phyloP scores from a whole-genome alignment of 2,888 invertebrate species.

The Sminthurinus aureus region DNA sequence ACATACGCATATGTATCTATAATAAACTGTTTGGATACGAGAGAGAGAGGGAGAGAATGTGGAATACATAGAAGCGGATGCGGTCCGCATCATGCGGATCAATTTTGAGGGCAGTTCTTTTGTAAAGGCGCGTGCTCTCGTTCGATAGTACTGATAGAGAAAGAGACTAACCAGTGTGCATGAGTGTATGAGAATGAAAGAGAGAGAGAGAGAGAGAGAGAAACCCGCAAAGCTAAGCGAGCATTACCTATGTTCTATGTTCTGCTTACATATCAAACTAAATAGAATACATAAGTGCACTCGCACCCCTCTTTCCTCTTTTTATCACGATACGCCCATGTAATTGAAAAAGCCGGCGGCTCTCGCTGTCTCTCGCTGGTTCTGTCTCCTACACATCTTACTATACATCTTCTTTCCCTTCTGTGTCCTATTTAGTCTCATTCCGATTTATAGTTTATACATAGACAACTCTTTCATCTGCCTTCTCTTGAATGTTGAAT shows the following conservation, averaged over 20 bases:
- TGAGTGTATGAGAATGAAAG: not conserved
- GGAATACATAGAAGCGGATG: conserved; percentile 37
- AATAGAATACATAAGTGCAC: conserved; percentile 6
- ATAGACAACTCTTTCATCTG: not conserved
- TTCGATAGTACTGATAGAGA: conserved; percentile 34
- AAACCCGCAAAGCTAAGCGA: conserved; percentile 8
- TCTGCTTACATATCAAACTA: not conserved
- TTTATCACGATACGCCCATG: conserved; percentile 53
- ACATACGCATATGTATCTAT: too few relatives aligned
- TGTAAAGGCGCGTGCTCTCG: conserved; percentile 55
- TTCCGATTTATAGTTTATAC: not conserved
- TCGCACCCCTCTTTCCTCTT: conserved; percentile 35
- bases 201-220: not conserved
- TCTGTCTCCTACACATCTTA: not conserved
- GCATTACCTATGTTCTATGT: not conserved
- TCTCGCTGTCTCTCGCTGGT: conserved; percentile 41
- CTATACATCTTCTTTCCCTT: not conserved
- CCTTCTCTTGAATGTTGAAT: not conserved
- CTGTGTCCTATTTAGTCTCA: not conserved
- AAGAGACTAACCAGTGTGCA: conserved; percentile 4
- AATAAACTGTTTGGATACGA: not conserved
- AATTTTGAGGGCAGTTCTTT: conserved; percentile 54
- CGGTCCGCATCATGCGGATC: conserved; percentile 41
- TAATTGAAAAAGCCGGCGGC: conserved; percentile 50
- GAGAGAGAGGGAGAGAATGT: not conserved